Evolutionary conservation across 1,140 invertebrate species (phyloP).

Genomic region (Magallana angulata): DNA sequence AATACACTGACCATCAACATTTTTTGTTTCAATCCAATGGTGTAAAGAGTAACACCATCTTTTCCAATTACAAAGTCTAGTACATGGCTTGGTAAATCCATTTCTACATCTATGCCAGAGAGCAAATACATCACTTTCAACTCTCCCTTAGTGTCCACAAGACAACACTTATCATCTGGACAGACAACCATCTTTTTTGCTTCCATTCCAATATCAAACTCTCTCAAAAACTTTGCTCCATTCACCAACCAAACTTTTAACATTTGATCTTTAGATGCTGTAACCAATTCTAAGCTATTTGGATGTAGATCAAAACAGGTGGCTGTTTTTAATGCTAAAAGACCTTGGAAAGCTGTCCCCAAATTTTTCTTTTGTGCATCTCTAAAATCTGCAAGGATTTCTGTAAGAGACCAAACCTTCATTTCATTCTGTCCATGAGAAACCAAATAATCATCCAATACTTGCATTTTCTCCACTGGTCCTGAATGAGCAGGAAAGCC

Average conservation of each 20-base stretch:
- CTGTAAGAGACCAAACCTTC: slow-evolving; percentile 53
- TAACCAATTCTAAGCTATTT: slow-evolving; percentile 57
- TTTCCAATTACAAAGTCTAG: slow-evolving; percentile 50
- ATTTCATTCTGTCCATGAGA: slow-evolving; percentile 51
- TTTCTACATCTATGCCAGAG: slow-evolving; percentile 40
- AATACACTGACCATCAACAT: slow-evolving; percentile 55
- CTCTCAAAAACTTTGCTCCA: slow-evolving; percentile 21
- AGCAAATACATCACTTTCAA: slow-evolving; percentile 50
- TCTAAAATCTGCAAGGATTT: slow-evolving; percentile 34
- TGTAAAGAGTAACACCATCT: slow-evolving; percentile 45
- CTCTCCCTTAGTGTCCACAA: slow-evolving; percentile 41
- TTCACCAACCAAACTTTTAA: slow-evolving; percentile 62
- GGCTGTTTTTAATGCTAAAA: slow-evolving; percentile 57
- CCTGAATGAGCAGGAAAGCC: slow-evolving; percentile 54
- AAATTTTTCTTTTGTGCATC: neutral
- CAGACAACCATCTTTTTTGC: slow-evolving; percentile 53
- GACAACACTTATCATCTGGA: slow-evolving; percentile 39
- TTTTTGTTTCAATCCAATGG: slow-evolving; percentile 55
- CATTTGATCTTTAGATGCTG: slow-evolving; percentile 50
- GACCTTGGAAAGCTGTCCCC: neutral
- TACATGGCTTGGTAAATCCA: slow-evolving; percentile 52
- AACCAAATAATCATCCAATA: slow-evolving; percentile 55
- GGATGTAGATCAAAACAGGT: slow-evolving; percentile 50
- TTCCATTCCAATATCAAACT: slow-evolving; percentile 53
- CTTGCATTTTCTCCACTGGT: slow-evolving; percentile 42